Evolutionary conservation across 2,113 vertebrate species (phyloP).

Genomic region (Argyrosomus japonicus): DNA sequence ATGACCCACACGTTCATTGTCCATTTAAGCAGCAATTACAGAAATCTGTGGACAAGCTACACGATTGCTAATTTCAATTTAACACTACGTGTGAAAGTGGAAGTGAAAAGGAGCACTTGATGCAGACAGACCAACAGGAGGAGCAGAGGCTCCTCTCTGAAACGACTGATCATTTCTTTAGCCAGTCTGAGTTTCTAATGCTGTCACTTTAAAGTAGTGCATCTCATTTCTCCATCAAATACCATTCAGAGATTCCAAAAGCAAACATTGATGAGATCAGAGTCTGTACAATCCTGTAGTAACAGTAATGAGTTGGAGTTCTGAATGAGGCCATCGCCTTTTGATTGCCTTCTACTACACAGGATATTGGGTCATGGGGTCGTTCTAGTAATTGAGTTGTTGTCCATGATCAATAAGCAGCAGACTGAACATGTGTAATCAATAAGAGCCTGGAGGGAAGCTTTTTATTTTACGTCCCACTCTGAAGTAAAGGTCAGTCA

Average conservation of each 20-base stretch:
- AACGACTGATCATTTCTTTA: constrained; percentile 21
- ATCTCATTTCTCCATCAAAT: neutral
- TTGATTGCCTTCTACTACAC: constrained; percentile 16
- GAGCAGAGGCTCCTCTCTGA: constrained; percentile 17
- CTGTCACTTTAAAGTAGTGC: too few relatives aligned
- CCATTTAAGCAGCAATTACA: neutral
- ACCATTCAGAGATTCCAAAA: neutral
- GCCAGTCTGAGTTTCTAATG: too few relatives aligned
- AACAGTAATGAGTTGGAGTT: neutral
- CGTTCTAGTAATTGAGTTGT: constrained; percentile 36
- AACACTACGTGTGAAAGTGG: neutral
- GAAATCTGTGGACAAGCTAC: neutral
- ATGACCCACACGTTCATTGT: too few relatives aligned
- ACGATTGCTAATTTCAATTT: neutral
- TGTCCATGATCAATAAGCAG: constrained; percentile 51
- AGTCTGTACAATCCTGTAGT: neutral
- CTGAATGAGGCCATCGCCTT: constrained; percentile 38
- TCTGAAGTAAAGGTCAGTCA: neutral
- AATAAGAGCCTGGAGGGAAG: neutral
- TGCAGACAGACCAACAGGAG: neutral
- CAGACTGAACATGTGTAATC: constrained; percentile 32
- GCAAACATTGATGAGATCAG: neutral
- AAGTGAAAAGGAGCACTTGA: neutral
- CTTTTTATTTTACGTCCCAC: neutral
- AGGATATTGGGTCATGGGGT: constrained; percentile 28